Evolutionary conservation across 2,113 vertebrate species (phyloP), one percentile per base, ranked within the genome.

Genomic region (Lamprologus speciosus): DNA sequence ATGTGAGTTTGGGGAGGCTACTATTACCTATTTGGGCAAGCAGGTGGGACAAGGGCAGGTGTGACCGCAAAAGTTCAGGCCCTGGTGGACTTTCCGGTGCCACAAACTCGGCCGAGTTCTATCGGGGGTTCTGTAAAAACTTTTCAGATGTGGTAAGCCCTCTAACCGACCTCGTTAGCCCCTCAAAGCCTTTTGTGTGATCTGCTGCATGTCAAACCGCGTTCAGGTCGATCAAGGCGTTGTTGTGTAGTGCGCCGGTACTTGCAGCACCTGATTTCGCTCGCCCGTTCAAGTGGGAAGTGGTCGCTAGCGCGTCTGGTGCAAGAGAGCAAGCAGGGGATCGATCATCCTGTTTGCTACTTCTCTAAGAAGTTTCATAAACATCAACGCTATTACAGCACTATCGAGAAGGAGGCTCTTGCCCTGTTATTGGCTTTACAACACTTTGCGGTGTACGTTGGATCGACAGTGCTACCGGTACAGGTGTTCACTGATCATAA

Each of bases 141-240:
- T 0, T 26, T 55, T 55, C 4, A 0, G 54, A 55, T 26, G 54
- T 8, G 54, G 54, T 55, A 13, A 55, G 11, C 21, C 53, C 53
- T 55, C 53, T 55, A 23, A 55, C 21, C 0, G 6, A 3, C 11
- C 53, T 55, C 11, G 6, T 23, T 23, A 55, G 53, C 53, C 53
- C 53, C 53, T 55, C 53, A 23, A 55, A 55, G 1, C 53, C 53
- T 26, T 55, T 55, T 55, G 4, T 55, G 53, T 26, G 53, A 2
- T 55, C 53, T 55, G 53, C 21, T 55, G 53, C 21, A 26, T 55
- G 53, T 21, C 53, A 55, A 55, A 23, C 53, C 2, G 1, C 0
- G 7, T 58, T 58, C 55, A 5, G 55, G 13, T 58, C 13, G 0
- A 16, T 58, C 3, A 4, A 58, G 23, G 23, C 0, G 8, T 58